These are phyloP conservation scores for Dinomys branickii DNA, from an alignment of 2,113 vertebrate species.

Conservation along the genomic window DNA sequence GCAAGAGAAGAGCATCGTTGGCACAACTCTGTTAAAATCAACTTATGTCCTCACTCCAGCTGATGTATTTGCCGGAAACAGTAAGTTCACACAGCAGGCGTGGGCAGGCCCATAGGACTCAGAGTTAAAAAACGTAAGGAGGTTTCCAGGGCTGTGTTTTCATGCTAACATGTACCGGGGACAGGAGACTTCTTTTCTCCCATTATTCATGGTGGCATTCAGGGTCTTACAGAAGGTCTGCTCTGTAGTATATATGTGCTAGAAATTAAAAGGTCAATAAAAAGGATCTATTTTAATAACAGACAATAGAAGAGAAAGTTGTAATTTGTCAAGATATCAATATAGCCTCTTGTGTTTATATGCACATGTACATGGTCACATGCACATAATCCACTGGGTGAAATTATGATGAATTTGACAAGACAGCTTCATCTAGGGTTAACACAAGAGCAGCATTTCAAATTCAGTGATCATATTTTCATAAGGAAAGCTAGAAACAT, in stretches of 20 bases:
- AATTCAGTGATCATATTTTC: neutral
- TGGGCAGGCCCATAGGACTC: neutral
- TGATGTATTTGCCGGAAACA: slow-evolving; percentile 56
- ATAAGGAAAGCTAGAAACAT: neutral
- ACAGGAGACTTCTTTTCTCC: neutral
- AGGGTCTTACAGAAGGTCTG: neutral
- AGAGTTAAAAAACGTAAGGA: slow-evolving; percentile 30
- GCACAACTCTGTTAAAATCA: slow-evolving; percentile 40
- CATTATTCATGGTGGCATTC: slow-evolving; percentile 25
- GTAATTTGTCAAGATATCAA: neutral
- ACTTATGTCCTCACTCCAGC: neutral
- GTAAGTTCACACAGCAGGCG: slow-evolving; percentile 20
- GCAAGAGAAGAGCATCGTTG: neutral
- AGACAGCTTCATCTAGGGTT: neutral
- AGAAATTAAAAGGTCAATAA: slow-evolving; percentile 36
- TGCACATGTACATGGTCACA: neutral
- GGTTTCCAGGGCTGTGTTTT: neutral
- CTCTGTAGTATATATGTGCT: neutral
- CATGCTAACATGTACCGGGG: neutral
- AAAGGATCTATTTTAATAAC: slow-evolving; percentile 35
- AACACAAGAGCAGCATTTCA: neutral
- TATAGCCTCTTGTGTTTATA: slow-evolving; percentile 1
- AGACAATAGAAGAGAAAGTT: neutral
- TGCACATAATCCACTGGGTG: neutral
- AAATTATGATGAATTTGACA: neutral